Conservation (phyloP, 2,113 vertebrate genomes). For the Notothenia coriiceps region DNA sequence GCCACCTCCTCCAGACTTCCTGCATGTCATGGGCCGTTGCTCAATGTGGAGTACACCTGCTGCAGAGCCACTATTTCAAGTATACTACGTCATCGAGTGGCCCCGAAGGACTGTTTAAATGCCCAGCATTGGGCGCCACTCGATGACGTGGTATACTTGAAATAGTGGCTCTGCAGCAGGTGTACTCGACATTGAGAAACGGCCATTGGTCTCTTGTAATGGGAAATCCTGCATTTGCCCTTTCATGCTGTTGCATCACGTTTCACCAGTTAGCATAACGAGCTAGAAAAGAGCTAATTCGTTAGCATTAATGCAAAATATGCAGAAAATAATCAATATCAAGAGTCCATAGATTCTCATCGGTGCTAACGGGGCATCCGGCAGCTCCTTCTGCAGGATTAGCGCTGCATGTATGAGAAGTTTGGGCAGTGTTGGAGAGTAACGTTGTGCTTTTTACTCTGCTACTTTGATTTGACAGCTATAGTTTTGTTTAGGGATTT, state of each 20-base stretch:
- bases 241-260: constrained; percentile 31
- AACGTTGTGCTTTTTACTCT: neutral
- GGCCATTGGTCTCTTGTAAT: neutral
- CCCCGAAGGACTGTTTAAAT: too few relatives aligned
- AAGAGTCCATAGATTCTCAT: constrained; percentile 11
- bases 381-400: constrained; percentile 14
- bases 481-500: too few relatives aligned
- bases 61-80: too few relatives aligned
- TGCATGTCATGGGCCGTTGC: too few relatives aligned
- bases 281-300: constrained; percentile 29
- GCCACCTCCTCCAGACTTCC: too few relatives aligned
- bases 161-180: too few relatives aligned
- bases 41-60: too few relatives aligned
- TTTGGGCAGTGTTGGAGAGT: too few relatives aligned
- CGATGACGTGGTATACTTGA: too few relatives aligned
- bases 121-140: too few relatives aligned
- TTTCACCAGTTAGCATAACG: constrained; percentile 17
- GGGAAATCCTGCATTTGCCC: neutral
- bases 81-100: too few relatives aligned
- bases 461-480: neutral
- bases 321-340: constrained; percentile 28
- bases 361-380: neutral
- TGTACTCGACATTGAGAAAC: too few relatives aligned
- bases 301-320: constrained; percentile 31
- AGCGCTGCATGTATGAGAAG: neutral